These are phyloP conservation scores for Chamaetylas fuelleborni DNA, from an alignment of 2,113 vertebrate genomes.

Conservation along the genomic window DNA sequence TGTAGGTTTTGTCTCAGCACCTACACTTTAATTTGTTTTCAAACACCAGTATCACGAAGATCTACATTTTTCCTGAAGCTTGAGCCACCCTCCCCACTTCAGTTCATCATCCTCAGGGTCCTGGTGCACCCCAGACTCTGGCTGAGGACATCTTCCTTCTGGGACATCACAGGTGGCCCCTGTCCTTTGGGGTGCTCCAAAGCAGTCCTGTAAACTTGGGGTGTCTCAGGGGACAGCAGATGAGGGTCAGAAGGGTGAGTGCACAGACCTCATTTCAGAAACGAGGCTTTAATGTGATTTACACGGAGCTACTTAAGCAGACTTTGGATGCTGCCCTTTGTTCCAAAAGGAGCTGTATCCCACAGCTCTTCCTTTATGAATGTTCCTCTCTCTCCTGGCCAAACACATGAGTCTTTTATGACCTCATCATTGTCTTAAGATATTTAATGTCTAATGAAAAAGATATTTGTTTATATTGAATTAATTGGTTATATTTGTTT, in stretches of 20 bases:
- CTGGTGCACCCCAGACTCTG: background rate
- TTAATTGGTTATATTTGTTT: background rate
- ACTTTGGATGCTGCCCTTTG: background rate
- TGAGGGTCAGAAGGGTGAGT: background rate
- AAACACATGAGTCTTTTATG: slow-evolving; percentile 2
- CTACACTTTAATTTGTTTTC: background rate
- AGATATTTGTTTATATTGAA: background rate
- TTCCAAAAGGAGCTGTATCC: background rate
- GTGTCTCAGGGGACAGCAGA: background rate
- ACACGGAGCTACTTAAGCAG: background rate
- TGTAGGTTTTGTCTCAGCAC: background rate
- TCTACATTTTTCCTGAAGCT: background rate
- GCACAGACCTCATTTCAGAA: background rate
- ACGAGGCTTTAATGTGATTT: background rate
- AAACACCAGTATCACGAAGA: background rate
- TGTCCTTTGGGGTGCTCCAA: background rate
- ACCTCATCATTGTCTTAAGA: background rate
- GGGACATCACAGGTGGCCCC: rapidly evolving
- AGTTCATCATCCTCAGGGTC: background rate
- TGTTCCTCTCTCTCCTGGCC: background rate
- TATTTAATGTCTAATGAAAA: background rate
- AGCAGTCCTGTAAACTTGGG: background rate
- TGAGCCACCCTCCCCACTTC: background rate
- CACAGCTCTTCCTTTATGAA: background rate
- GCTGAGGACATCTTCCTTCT: no score